These are phyloP conservation scores for Drosophila ficusphila DNA, from an alignment of 1,140 invertebrate genomes.

Conservation along the genomic window DNA sequence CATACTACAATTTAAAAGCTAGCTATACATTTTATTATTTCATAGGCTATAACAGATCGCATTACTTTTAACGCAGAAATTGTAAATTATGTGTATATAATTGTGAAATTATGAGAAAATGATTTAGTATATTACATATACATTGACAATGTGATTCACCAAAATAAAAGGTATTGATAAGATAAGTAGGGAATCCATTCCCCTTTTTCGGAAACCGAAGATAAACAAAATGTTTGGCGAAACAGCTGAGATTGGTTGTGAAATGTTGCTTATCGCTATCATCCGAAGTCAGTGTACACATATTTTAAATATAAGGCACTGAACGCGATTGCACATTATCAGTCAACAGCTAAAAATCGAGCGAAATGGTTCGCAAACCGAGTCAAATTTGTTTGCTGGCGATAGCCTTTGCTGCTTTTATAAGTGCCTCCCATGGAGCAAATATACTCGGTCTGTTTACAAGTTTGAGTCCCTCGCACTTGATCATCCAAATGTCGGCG, in stretches of 20 bases:
- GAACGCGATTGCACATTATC: neutral
- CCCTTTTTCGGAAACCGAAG: neutral
- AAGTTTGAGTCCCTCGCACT: constrained; percentile 48
- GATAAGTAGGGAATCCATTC: neutral
- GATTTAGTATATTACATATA: neutral
- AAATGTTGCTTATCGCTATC: neutral
- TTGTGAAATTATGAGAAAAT: neutral
- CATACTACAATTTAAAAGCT: too few species aligned
- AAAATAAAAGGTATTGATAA: neutral
- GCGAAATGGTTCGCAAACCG: neutral
- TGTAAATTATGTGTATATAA: too few species aligned
- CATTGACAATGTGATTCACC: too few species aligned
- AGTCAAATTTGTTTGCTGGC: neutral
- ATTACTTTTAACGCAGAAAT: too few species aligned
- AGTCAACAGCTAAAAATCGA: neutral
- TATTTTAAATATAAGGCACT: too few species aligned
- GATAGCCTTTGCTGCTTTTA: neutral
- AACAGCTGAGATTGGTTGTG: neutral
- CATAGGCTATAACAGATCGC: too few species aligned
- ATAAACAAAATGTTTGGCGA: neutral
- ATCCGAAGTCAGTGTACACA: neutral
- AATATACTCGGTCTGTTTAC: constrained; percentile 1
- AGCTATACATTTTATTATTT: too few species aligned
- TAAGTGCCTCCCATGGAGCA: neutral
- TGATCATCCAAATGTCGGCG: constrained; percentile 64